Conservation (phyloP, 2,888 invertebrate species). For the Octodonta nipae region DNA sequence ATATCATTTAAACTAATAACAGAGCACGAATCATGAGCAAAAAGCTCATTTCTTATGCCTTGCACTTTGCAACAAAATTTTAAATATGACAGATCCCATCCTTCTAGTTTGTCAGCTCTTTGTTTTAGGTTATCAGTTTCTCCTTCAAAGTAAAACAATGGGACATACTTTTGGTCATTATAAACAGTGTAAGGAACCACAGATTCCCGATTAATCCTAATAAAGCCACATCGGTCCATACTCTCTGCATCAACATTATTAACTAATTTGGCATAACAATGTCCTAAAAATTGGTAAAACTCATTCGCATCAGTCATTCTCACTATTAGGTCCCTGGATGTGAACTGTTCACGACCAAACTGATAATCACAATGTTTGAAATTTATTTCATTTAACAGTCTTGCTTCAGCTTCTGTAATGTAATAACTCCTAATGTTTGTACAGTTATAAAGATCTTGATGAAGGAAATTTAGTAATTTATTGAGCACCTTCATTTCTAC, state of each 20-base stretch:
- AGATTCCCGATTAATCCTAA: conserved; percentile 82
- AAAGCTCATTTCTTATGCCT: conserved; percentile 79
- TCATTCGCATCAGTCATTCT: conserved; percentile 75
- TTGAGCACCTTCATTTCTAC: conserved; percentile 81
- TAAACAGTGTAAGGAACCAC: conserved; percentile 84
- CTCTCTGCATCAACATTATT: conserved; percentile 50
- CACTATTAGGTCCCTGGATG: conserved; percentile 80
- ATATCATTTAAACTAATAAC: conserved; percentile 83
- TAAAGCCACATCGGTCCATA: conserved; percentile 77
- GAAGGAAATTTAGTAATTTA: conserved; percentile 76
- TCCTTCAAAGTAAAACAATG: conserved; percentile 79
- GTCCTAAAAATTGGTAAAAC: conserved; percentile 80
- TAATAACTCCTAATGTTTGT: conserved; percentile 86
- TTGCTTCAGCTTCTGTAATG: conserved; percentile 80
- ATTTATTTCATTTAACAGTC: conserved; percentile 84
- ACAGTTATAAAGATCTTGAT: conserved; percentile 81
- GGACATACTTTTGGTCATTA: conserved; percentile 74
- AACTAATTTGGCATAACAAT: conserved; percentile 73
- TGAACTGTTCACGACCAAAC: conserved; percentile 78
- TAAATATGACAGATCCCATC: conserved; percentile 84
- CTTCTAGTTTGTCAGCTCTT: conserved; percentile 74
- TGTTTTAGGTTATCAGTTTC: conserved; percentile 83
- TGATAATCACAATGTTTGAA: conserved; percentile 80
- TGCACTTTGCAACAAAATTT: conserved; percentile 92
- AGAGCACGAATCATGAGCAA: conserved; percentile 80